Conservation (phyloP, 1,140 invertebrate species). For the Drosophila bifasciata region DNA sequence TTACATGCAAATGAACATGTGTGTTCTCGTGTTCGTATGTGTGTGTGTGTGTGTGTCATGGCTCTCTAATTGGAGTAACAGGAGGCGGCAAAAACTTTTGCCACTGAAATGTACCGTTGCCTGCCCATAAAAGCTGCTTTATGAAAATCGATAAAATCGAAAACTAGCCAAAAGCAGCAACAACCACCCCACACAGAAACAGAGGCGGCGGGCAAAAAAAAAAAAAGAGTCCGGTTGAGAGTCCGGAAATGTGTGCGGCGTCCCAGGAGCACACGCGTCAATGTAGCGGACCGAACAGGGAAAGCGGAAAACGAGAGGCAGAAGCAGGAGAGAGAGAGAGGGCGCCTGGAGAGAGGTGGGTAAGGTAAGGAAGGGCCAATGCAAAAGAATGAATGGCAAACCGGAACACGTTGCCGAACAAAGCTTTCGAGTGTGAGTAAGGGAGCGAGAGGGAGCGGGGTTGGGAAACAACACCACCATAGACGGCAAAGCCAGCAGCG, state of each 20-base stretch:
- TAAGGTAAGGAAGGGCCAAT: constrained; percentile 7
- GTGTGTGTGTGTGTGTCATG: constrained; percentile 4
- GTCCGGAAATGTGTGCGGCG: constrained; percentile 72
- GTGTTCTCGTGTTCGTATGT: neutral
- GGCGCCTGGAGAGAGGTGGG: neutral
- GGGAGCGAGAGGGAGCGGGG: constrained; percentile 54
- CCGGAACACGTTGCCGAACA: constrained; percentile 55
- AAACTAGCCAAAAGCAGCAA: constrained; percentile 67
- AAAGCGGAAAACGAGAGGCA: constrained; percentile 20
- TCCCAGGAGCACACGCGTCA: constrained; percentile 46
- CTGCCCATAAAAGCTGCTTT: constrained; percentile 61
- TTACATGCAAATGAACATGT: neutral
- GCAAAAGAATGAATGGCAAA: constrained; percentile 52
- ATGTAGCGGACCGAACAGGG: constrained; percentile 32
- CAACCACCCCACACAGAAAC: constrained; percentile 41
- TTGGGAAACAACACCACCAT: constrained; percentile 47
- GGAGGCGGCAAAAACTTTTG: constrained; percentile 42
- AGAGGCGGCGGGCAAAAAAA: neutral
- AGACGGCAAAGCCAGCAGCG: constrained; percentile 4
- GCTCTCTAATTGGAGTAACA: constrained; percentile 65
- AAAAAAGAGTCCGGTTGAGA: constrained; percentile 25
- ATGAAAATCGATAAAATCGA: constrained; percentile 82
- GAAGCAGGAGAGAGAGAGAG: constrained; percentile 6
- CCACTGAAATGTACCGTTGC: constrained; percentile 33
- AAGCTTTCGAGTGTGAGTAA: constrained; percentile 57